Evolutionary conservation across 2,797 vertebrate species (phyloP).

Genomic region (Monodelphis domestica): DNA sequence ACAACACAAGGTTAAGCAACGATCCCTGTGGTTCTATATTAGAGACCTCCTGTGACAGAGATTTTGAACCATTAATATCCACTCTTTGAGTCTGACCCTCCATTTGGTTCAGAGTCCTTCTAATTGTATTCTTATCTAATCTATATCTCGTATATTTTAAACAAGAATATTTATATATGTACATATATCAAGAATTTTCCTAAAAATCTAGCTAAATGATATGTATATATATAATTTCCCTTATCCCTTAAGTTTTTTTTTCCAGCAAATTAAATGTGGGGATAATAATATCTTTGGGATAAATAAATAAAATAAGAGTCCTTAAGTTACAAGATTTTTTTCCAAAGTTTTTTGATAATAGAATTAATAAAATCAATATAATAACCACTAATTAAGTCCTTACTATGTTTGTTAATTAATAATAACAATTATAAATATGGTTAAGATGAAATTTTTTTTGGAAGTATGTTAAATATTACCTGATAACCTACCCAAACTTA

Average conservation of each 20-base stretch:
- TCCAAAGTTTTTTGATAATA: conserved; percentile 55
- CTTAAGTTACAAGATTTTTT: no score
- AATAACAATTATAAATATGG: conserved; percentile 1
- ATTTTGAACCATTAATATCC: not conserved
- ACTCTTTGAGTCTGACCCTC: not conserved
- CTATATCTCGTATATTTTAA: not conserved
- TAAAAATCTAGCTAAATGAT: no score
- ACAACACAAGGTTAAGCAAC: not conserved
- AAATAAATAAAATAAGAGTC: conserved; percentile 64
- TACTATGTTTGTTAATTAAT: no score
- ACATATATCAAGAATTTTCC: no score
- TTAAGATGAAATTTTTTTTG: no score
- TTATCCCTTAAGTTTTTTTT: conserved; percentile 67
- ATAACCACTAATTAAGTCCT: no score
- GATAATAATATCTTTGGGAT: conserved; percentile 63
- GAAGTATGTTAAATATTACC: no score
- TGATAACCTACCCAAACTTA: no score
- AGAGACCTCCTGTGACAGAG: not conserved
- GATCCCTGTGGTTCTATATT: not conserved
- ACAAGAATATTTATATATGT: no score
- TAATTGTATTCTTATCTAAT: not conserved
- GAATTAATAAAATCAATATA: not conserved
- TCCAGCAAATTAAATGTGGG: conserved; percentile 68
- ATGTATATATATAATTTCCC: no score
- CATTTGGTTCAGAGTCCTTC: not conserved